Evolutionary conservation across 1,140 invertebrate genomes (phyloP).

Genomic region (Venustaconcha ellipsiformis): DNA sequence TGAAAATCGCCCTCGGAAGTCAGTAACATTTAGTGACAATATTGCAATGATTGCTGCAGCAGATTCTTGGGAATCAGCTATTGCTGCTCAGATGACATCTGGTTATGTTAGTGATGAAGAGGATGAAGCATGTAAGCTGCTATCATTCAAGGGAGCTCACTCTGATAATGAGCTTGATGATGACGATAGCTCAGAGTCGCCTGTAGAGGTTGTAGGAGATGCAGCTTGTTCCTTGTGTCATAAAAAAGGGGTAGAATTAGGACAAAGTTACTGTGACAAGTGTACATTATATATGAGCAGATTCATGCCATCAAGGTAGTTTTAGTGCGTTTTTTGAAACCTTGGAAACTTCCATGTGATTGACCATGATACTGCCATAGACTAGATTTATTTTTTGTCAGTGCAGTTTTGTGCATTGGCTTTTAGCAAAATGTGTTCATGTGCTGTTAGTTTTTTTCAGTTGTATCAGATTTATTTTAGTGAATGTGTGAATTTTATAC

Average conservation of each 20-base stretch:
- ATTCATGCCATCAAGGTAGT: constrained; percentile 10
- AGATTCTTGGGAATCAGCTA: not conserved
- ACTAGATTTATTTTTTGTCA: too few relatives aligned
- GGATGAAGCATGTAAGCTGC: not conserved
- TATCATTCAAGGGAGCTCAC: not conserved
- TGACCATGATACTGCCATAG: too few relatives aligned
- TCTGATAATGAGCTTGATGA: constrained; percentile 8
- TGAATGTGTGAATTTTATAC: too few relatives aligned
- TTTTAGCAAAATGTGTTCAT: too few relatives aligned
- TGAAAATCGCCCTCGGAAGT: constrained; percentile 24
- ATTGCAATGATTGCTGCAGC: constrained; percentile 22
- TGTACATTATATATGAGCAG: constrained; percentile 29
- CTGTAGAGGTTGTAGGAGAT: constrained; percentile 15
- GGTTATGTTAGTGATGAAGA: constrained; percentile 12
- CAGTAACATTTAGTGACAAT: constrained; percentile 26
- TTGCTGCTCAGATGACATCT: constrained; percentile 6
- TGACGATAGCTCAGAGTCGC: constrained; percentile 24
- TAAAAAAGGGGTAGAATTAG: constrained; percentile 24
- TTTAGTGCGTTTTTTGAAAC: too few relatives aligned
- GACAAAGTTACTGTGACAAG: constrained; percentile 27
- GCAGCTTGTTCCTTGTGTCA: constrained; percentile 26
- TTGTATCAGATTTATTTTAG: too few relatives aligned
- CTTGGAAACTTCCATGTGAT: too few relatives aligned
- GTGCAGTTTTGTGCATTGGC: too few relatives aligned
- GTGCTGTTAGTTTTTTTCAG: too few relatives aligned